Evolutionary conservation across 1,140 invertebrate genomes (phyloP), one percentile per base, ranked within the genome.

Genomic region (Ostrea denselamellosa): DNA sequence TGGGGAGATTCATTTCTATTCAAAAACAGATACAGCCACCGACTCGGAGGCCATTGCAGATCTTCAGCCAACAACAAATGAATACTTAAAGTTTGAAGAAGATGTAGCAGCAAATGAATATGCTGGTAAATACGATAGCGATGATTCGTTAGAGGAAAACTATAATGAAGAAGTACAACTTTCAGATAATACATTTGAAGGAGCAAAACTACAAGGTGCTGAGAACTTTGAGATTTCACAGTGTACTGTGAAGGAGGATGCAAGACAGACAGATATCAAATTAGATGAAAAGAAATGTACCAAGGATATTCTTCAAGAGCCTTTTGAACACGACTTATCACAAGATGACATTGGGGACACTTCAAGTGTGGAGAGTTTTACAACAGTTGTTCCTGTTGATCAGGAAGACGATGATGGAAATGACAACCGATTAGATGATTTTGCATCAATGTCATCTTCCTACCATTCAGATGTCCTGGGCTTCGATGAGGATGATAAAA

Each of bases 301-400:
- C 58, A 22, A 19, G 10, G 51, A 19, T 25, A 8, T 9, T 51
- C 28, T 17, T 62, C 71, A 87, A 44, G 82, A 68, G 17, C 56
- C 34, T 62, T 14, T 83, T 51, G 86, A 83, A 8, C 65, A 86
- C 44, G 85, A 77, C 3, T 25, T 65, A 44, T n/a, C 85, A 19
- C 92, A 92, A 83, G 94, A 94, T 86, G 93, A 95, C 90, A 82
- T 89, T 56, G 94, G 91, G 17, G 97, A 97, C 90, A 98, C 97
- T 0, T 97, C 97, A 0, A 97, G 96, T 58, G 97, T 97, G 93
- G 98, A 98, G 94, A 98, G 98, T 52, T 98, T 98, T 95, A 97
- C 94, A 71, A 95, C 94, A 83, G 94, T 95, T 22, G 93, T 95
- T 82, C 92, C 93, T 71, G 93, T 91, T 22, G 91, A 98, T 65